Base-by-base conservation (phyloP, 37 sponge, comb jelly and placozoan genomes). In the Oopsacas minuta region DNA sequence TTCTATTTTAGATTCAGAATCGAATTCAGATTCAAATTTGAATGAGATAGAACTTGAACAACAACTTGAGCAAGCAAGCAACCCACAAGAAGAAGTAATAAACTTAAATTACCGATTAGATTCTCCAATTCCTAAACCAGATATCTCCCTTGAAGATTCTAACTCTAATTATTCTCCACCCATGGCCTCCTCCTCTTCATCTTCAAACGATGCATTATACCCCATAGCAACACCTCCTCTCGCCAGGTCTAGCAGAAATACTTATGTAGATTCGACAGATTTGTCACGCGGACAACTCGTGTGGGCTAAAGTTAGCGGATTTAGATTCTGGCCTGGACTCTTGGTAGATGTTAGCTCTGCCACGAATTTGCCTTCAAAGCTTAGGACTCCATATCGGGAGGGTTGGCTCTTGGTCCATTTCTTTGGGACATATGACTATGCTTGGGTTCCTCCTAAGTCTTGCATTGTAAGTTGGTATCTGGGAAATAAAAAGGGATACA, bases 341-440 rank as follows among this genome's bases (percentile, higher is more conserved):
- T 7, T 61, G 7, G 75, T 61, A 3, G 75, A 61, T 34, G 30
- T 12, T 3, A 34, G 1, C 20, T 25, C 20, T 61, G 75, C 20
- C 30, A n/a, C 75, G 32, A 61, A 61, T 61, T 34, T 61, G 20
- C 75, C 75, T 61, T 61, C 75, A 5, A 3, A n/a, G 75, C 75
- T 61, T 25, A 61, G 30, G 22, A 61, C 75, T 10, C 75, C 75
- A 34, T 61, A 20, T 61, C 75, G 75, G 1, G 75, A 61, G 75
- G 75, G 75, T 3, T 61, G 75, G 75, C 75, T 25, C 20, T 61
- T 61, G 75, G 30, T 61, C 30, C 75, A 61, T 34, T 61, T 61
- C 75, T 61, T 61, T 12, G 75, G 75, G 20, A 61, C 75, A 12
- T 61, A 61, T 34, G 75, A 61, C 75, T 61, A 61, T 12, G 75